These are phyloP conservation scores for Sorex maritimensis DNA, from an alignment of 2,797 vertebrate genomes.

Conservation along the genomic window DNA sequence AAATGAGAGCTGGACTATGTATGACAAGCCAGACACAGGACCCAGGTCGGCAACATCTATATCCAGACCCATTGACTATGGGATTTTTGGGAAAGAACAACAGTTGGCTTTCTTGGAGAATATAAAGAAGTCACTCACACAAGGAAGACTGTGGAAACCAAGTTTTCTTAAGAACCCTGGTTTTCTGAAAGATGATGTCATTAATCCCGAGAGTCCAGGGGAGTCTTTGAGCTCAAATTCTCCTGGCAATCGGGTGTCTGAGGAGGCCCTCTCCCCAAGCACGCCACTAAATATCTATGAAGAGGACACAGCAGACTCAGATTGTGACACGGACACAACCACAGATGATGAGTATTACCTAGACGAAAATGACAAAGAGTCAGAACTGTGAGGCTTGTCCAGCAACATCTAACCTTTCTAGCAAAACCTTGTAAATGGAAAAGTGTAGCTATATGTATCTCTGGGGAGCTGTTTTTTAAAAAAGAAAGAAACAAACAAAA, in stretches of 20 bases:
- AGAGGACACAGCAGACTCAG: constrained; percentile 91
- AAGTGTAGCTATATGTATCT: not conserved
- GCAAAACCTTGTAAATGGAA: constrained; percentile 26
- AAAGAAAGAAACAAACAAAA: not conserved
- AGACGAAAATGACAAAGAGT: constrained; percentile 94
- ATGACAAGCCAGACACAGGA: constrained; percentile 64
- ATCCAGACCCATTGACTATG: constrained; percentile 89
- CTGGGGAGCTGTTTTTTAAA: not conserved
- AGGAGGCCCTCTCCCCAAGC: constrained; percentile 88
- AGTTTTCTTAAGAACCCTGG: constrained; percentile 90
- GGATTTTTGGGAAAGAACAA: constrained; percentile 92
- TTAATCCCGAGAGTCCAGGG: constrained; percentile 67
- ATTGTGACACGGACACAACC: constrained; percentile 94
- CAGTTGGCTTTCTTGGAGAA: constrained; percentile 91
- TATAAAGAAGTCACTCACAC: constrained; percentile 91
- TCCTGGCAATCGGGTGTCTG: constrained; percentile 84
- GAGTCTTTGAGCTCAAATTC: constrained; percentile 86
- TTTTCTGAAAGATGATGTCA: constrained; percentile 86
- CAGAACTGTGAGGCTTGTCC: constrained; percentile 92
- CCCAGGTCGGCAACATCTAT: constrained; percentile 87
- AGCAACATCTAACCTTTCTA: constrained; percentile 35
- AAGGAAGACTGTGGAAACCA: constrained; percentile 91
- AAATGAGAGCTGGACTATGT: constrained; percentile 88
- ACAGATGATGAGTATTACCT: constrained; percentile 98
- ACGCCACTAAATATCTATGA: constrained; percentile 89